Percentiles rank a stretch among this genome's conserved stretches.
These are phyloP conservation scores for Chrysolina americana DNA, from an alignment of 2,888 invertebrate species.

Conservation along the genomic window DNA sequence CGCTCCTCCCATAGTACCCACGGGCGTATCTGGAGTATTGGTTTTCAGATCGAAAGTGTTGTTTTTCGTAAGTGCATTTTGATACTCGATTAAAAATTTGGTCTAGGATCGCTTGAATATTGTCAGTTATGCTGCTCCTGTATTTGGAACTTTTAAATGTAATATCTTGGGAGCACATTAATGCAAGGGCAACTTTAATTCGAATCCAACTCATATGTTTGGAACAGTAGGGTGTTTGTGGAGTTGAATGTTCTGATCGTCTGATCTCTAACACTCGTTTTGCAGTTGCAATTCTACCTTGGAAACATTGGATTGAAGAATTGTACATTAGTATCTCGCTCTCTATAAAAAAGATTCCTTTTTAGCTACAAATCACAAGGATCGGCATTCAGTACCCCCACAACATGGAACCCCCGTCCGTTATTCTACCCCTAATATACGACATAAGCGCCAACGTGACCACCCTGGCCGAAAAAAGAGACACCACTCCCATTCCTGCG, in stretches of 20 bases:
- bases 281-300: too few relatives aligned
- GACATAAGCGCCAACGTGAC: slow-evolving; percentile 90
- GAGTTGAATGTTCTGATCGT: too few relatives aligned
- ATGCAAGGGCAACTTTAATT: too few relatives aligned
- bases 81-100: slow-evolving; percentile 25
- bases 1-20: slow-evolving; percentile 88
- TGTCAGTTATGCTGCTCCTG: not conserved
- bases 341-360: not conserved
- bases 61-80: slow-evolving; percentile 83
- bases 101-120: not conserved
- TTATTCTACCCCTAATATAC: slow-evolving; percentile 92
- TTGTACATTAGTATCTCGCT: too few relatives aligned
- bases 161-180: too few relatives aligned
- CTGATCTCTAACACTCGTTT: too few relatives aligned
- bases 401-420: slow-evolving; percentile 78
- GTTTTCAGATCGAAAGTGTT: slow-evolving; percentile 90
- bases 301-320: too few relatives aligned
- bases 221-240: too few relatives aligned
- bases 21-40: slow-evolving; percentile 89
- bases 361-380: slow-evolving; percentile 82
- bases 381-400: slow-evolving; percentile 75
- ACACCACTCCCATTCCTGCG: slow-evolving; percentile 74
- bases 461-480: slow-evolving; percentile 88
- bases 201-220: too few relatives aligned
- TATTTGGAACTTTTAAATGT: too few relatives aligned